These are phyloP conservation scores for Urechis unicinctus DNA, from an alignment of 2,888 invertebrate species.

Conservation along the genomic window DNA sequence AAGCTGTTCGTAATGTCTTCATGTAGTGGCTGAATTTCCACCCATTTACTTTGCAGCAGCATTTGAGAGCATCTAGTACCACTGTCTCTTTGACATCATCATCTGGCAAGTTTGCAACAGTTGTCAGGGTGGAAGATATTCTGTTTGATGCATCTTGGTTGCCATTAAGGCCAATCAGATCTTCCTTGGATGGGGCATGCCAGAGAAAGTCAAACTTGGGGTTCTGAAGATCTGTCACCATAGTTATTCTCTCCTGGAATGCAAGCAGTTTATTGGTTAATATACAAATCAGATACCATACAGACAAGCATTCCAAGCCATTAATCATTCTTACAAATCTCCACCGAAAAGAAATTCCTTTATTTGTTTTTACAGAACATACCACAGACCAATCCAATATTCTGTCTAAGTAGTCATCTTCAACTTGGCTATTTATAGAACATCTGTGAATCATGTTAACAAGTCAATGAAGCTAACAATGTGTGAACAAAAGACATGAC, in stretches of 20 bases:
- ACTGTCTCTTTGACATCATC: neutral
- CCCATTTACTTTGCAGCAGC: neutral
- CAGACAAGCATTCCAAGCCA: no score
- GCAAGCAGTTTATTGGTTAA: neutral
- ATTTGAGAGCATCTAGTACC: neutral
- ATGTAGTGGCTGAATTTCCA: slow-evolving; percentile 7
- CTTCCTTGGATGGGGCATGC: neutral
- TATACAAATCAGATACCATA: no score
- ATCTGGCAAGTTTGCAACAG: neutral
- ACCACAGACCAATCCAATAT: slow-evolving; percentile 8
- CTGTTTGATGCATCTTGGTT: neutral
- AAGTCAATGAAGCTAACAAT: no score
- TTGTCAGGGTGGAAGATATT: neutral
- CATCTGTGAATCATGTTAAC: no score
- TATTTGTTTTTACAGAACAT: no score
- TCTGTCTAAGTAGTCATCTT: slow-evolving; percentile 5
- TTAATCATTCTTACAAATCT: no score
- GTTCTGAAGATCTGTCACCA: slow-evolving; percentile 10
- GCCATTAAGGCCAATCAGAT: neutral
- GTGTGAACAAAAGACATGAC: no score
- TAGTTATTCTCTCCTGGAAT: slow-evolving; percentile 8
- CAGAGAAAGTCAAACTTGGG: neutral
- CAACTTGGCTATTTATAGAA: no score
- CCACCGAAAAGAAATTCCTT: no score
- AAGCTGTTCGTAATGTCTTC: slow-evolving; percentile 5